phyloP scores from a whole-genome alignment of 2,113 vertebrate species.

The Catharus minimus region DNA sequence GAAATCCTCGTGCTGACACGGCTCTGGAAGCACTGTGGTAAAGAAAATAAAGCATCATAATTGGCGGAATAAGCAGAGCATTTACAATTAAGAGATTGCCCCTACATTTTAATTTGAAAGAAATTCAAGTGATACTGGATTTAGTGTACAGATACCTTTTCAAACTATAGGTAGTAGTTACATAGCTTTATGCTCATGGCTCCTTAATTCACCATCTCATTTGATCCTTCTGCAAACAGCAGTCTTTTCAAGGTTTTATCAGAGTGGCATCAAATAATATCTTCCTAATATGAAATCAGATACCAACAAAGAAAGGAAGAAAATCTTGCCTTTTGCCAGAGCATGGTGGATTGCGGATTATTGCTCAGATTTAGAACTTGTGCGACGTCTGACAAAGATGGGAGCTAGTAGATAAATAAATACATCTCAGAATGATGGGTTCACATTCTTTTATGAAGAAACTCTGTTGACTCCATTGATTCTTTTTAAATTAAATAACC shows the following conservation, averaged over 20 bases:
- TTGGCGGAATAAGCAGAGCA: neutral
- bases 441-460: neutral
- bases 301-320: neutral
- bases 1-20: slow-evolving; percentile 3
- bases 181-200: neutral
- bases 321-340: neutral
- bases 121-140: neutral
- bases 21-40: neutral
- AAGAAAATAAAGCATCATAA: slow-evolving; percentile 28
- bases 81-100: slow-evolving; percentile 2
- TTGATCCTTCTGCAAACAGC: neutral
- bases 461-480: neutral
- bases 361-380: neutral
- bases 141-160: neutral
- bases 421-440: neutral
- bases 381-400: neutral
- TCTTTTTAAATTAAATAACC: slow-evolving; percentile 14
- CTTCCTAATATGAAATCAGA: neutral
- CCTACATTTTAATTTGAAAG: neutral
- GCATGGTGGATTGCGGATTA: neutral
- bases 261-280: neutral
- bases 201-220: neutral
- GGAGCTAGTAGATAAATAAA: neutral
- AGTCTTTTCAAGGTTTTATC: neutral
- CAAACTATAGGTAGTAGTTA: neutral